These are phyloP conservation scores for Pachymerium ferrugineum DNA, from an alignment of 2,888 invertebrate species.

Conservation along the genomic window DNA sequence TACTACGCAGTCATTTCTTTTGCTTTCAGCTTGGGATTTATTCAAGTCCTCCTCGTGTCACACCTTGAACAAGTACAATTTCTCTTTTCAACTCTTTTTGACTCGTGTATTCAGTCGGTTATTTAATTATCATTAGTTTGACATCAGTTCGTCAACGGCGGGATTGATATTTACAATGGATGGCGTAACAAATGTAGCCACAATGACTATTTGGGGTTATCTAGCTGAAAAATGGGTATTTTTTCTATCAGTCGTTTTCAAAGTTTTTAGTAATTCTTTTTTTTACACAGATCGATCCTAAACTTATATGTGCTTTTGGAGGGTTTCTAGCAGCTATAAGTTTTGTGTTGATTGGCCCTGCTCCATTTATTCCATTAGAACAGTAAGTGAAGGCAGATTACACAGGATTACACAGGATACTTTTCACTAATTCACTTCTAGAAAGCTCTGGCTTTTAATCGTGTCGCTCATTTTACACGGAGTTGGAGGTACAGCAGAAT, in stretches of 20 bases:
- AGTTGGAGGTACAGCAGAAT: constrained; percentile 76
- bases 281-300: no score
- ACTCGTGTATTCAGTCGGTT: no score
- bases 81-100: not conserved
- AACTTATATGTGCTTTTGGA: no score
- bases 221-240: constrained; percentile 64
- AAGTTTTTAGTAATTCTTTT: no score
- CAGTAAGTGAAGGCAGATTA: constrained; percentile 10
- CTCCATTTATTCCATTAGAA: constrained; percentile 60
- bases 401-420: no score
- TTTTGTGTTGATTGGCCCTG: constrained; percentile 72
- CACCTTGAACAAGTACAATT: constrained; percentile 52
- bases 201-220: constrained; percentile 75
- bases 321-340: no score
- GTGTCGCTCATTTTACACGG: constrained; percentile 65
- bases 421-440: no score
- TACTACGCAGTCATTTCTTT: constrained; percentile 67
- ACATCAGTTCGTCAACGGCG: constrained; percentile 57
- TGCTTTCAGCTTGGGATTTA: constrained; percentile 76
- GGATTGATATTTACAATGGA: constrained; percentile 79
- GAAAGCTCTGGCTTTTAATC: not conserved
- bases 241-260: no score
- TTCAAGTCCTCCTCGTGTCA: constrained; percentile 81
- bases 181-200: constrained; percentile 70
- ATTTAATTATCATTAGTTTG: no score